phyloP scores from a whole-genome alignment of 2,797 vertebrate species.

The Hyperoplus immaculatus region DNA sequence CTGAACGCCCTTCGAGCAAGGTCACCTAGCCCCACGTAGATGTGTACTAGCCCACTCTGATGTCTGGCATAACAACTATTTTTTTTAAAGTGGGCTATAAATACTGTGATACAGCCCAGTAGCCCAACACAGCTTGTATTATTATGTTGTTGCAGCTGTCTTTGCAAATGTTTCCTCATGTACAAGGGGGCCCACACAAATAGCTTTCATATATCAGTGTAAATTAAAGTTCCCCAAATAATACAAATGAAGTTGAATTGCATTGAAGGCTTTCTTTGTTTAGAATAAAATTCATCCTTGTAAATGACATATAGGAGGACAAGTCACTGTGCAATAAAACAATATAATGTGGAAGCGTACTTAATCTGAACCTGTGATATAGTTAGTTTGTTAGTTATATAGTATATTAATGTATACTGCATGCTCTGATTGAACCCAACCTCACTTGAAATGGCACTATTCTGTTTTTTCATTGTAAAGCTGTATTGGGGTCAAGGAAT shows the following conservation, averaged over 20 bases:
- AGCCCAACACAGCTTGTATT: conserved; percentile 40
- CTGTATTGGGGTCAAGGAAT: conserved; percentile 7
- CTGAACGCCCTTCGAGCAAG: conserved; percentile 46
- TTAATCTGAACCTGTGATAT: neutral
- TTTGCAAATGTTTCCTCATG: conserved; percentile 35
- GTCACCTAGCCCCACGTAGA: conserved; percentile 29
- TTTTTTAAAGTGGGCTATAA: conserved; percentile 61
- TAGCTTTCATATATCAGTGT: conserved; percentile 22
- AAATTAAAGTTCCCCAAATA: conserved; percentile 27
- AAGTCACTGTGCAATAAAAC: neutral
- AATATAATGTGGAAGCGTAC: neutral
- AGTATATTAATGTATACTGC: too few species aligned
- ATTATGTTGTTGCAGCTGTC: conserved; percentile 57
- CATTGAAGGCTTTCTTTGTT: conserved; percentile 4
- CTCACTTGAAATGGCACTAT: too few species aligned
- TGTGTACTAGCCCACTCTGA: conserved; percentile 38
- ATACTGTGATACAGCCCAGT: conserved; percentile 49
- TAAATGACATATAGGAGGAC: neutral
- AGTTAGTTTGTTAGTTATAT: too few species aligned
- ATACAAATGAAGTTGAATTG: neutral
- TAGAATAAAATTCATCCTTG: conserved; percentile 12
- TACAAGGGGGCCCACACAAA: neutral
- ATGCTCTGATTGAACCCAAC: too few species aligned
- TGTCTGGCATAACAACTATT: conserved; percentile 39
- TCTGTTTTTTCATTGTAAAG: neutral